Evolutionary conservation across 1,140 invertebrate species (phyloP).

Genomic region (Adelges cooleyi): DNA sequence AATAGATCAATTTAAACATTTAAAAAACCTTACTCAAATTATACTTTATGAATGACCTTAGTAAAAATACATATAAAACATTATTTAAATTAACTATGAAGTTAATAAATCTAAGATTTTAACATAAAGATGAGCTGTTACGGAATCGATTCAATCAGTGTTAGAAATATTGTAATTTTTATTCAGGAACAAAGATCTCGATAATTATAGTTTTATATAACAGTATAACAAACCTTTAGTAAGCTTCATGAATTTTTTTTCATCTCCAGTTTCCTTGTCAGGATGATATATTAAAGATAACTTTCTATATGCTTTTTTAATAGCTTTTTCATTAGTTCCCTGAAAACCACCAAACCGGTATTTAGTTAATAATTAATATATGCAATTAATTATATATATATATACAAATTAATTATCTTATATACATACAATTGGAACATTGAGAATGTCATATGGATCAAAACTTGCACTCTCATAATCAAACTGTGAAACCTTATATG

Average conservation of each 20-base stretch:
- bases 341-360: slow-evolving; percentile 38
- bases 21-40: too few relatives aligned
- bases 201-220: slow-evolving; percentile 14
- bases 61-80: too few relatives aligned
- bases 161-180: too few relatives aligned
- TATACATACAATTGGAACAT: slow-evolving; percentile 61
- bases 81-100: too few relatives aligned
- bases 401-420: background rate
- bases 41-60: too few relatives aligned
- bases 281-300: slow-evolving; percentile 90
- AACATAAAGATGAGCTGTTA: too few relatives aligned
- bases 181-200: slow-evolving; percentile 14
- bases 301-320: slow-evolving; percentile 92
- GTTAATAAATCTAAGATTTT: too few relatives aligned
- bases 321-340: slow-evolving; percentile 73
- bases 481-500: slow-evolving; percentile 94
- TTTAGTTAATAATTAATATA: slow-evolving; percentile 7
- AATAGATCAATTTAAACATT: too few relatives aligned
- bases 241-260: slow-evolving; percentile 93
- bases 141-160: too few relatives aligned
- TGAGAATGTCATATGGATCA: slow-evolving; percentile 95
- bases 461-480: slow-evolving; percentile 97
- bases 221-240: slow-evolving; percentile 86
- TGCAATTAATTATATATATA: background rate
- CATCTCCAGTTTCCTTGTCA: slow-evolving; percentile 94